These are phyloP conservation scores for Caenorhabditis plicata DNA, from an alignment of 2,888 invertebrate genomes.

Conservation along the genomic window DNA sequence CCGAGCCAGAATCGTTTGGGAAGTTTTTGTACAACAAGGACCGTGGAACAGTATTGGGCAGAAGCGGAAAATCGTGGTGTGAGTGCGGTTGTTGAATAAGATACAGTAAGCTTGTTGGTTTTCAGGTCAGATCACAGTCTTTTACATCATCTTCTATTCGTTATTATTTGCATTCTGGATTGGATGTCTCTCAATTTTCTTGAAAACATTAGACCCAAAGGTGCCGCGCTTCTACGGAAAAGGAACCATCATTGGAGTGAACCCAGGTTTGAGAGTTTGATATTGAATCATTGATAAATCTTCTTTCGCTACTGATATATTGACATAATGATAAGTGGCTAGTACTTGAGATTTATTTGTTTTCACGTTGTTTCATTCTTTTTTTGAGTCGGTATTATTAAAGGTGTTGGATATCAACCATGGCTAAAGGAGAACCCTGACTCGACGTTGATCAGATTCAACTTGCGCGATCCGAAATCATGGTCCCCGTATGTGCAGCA, in stretches of 20 bases:
- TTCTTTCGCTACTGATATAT: slow-evolving; percentile 14
- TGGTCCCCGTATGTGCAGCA: slow-evolving; percentile 49
- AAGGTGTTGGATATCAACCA: slow-evolving; percentile 93
- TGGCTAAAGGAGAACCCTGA: slow-evolving; percentile 90
- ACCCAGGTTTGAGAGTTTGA: slow-evolving; percentile 77
- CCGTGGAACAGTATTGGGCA: slow-evolving; percentile 57
- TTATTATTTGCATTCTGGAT: slow-evolving; percentile 90
- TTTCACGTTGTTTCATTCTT: neutral
- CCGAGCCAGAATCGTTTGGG: slow-evolving; percentile 46
- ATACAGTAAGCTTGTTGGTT: slow-evolving; percentile 65
- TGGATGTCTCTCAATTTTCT: slow-evolving; percentile 89
- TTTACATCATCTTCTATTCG: slow-evolving; percentile 93
- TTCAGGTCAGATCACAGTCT: slow-evolving; percentile 88
- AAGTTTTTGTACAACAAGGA: slow-evolving; percentile 62
- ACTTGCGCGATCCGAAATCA: slow-evolving; percentile 63
- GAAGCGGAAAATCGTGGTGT: slow-evolving; percentile 63
- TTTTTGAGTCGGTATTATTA: slow-evolving; percentile 21
- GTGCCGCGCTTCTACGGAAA: slow-evolving; percentile 87
- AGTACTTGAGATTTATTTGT: neutral
- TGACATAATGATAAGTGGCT: neutral
- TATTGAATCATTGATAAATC: slow-evolving; percentile 3
- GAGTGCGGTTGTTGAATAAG: slow-evolving; percentile 9
- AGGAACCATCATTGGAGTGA: slow-evolving; percentile 83
- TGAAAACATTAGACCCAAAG: slow-evolving; percentile 82
- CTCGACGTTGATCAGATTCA: slow-evolving; percentile 94